Evolutionary conservation across 2,888 invertebrate species (phyloP), one percentile per base, ranked within the genome.

Genomic region (Drosophila multiciliata): DNA sequence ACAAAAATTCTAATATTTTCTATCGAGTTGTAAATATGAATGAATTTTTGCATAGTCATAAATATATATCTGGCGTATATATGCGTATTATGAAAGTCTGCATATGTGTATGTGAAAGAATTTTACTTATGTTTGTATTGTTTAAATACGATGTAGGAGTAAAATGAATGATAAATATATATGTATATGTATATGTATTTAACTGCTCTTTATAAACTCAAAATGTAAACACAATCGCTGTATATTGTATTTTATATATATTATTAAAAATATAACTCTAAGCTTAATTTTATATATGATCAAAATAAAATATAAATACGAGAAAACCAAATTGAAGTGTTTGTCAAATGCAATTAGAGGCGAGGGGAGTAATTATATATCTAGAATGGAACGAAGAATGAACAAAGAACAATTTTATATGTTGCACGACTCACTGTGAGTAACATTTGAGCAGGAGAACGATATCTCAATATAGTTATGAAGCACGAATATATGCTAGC

Each of bases 1-100:
- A 66, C 73, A 77, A 73, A 88, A 88, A 83, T 88, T 86, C 81
- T 73, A 81, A 85, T 88, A 86, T 85, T 85, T 88, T 86, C 86
- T 83, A 57, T 70, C 15, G 49, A 81, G 71, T 69, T 88, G 89
- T 89, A 89, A 89, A 86, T 86, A 86, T 86, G 76, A 77, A 83
- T 88, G 85, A 88, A 86, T 88, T 85, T 88, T 86, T 88, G 78
- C 50, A 78, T 75, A 78, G 79, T 79, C 80, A 78, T 75, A 79
- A 78, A 66, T 79, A 66, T 79, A 74, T 77, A 81, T 85, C 55
- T 65, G 58, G 61, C 62, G 62, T 82, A 78, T 76, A 73, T 68
- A 66, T 78, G 36, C 75, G 52, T 76, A 73, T 74, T 68, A 69
- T 80, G 62, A 71, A 82, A 84, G 78, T 84, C 87, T 82, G 75